phyloP scores from a whole-genome alignment of 2,113 vertebrate genomes.

The Cranoglanis bouderius region DNA sequence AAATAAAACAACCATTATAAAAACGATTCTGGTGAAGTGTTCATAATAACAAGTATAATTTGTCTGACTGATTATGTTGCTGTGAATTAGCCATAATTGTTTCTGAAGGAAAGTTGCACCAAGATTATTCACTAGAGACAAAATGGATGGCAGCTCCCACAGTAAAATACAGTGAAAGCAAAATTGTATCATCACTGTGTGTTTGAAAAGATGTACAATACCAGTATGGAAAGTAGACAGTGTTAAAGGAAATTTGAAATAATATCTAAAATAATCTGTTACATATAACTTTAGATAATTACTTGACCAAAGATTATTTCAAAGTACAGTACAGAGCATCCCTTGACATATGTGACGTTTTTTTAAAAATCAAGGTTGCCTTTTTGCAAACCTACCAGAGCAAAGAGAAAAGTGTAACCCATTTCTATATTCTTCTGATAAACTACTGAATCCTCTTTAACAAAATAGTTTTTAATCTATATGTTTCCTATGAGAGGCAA shows the following conservation, averaged over 20 bases:
- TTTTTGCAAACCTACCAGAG: neutral
- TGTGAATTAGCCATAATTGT: neutral
- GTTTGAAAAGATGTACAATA: neutral
- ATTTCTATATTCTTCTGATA: neutral
- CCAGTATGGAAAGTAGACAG: neutral
- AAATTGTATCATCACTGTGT: neutral
- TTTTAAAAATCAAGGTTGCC: neutral
- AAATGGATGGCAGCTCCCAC: neutral
- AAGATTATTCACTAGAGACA: neutral
- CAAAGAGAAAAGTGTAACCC: neutral
- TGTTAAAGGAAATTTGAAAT: neutral
- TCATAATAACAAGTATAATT: neutral
- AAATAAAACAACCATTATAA: constrained; percentile 17
- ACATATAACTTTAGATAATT: neutral
- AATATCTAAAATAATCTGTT: neutral
- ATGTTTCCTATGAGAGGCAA: neutral
- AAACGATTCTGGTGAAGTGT: neutral
- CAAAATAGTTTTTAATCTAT: neutral
- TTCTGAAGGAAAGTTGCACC: neutral
- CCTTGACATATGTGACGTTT: neutral
- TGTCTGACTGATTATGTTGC: constrained; percentile 13
- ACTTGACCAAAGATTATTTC: neutral
- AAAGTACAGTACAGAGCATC: neutral
- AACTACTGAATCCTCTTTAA: neutral
- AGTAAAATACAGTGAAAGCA: no score